phyloP scores from a whole-genome alignment of 1,140 invertebrate species.

The Drosophila jambulina region DNA sequence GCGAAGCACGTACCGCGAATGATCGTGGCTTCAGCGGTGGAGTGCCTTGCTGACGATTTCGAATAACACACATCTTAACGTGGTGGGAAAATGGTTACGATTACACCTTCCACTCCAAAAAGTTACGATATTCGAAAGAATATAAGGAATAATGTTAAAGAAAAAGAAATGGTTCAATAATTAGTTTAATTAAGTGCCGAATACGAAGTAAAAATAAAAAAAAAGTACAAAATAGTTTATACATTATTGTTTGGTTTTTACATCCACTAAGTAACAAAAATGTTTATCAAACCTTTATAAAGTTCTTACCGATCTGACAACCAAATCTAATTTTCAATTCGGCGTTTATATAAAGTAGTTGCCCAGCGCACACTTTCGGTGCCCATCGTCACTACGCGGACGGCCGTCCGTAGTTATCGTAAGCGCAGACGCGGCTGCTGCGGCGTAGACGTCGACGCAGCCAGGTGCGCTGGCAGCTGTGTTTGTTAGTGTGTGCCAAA shows the following conservation, averaged over 20 bases:
- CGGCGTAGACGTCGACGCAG: slow-evolving; percentile 20
- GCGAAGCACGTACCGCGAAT: slow-evolving; percentile 56
- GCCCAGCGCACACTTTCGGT: background rate
- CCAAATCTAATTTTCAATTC: background rate
- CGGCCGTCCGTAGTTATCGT: background rate
- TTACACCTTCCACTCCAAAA: background rate
- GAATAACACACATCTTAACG: background rate
- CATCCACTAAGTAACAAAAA: no score
- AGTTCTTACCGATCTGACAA: no score
- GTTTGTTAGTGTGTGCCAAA: slow-evolving; percentile 4
- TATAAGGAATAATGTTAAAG: background rate
- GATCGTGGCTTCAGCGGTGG: slow-evolving; percentile 52
- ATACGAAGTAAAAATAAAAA: no score
- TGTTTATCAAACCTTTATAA: no score
- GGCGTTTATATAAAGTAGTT: no score
- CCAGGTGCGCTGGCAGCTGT: slow-evolving; percentile 38
- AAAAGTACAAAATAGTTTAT: no score
- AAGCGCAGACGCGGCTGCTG: slow-evolving; percentile 36
- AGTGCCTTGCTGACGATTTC: background rate
- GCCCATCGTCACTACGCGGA: background rate
- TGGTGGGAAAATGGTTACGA: background rate
- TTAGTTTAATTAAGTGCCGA: no score
- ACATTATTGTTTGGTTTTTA: no score
- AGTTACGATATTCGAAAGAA: background rate
- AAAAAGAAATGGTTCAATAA: background rate